These are phyloP conservation scores for Manacus vitellinus DNA, from an alignment of 2,113 vertebrate genomes.

Conservation along the genomic window DNA sequence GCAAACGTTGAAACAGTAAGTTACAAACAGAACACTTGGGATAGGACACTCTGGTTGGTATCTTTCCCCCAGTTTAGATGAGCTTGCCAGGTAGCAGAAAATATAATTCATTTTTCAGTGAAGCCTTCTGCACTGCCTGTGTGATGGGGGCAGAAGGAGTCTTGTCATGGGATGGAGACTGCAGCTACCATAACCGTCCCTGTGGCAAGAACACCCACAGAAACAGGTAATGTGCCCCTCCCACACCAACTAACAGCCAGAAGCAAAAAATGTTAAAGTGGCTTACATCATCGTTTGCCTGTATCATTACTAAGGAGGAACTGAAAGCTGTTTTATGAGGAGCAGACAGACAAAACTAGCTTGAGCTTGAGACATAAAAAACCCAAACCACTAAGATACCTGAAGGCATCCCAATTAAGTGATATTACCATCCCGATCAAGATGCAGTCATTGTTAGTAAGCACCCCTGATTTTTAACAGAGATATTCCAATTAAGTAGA, in stretches of 20 bases:
- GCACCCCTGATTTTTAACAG: conserved; percentile 36
- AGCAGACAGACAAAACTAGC: conserved; percentile 67
- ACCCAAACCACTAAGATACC: conserved; percentile 62
- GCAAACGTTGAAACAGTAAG: background rate
- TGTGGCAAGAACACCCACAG: conserved; percentile 67
- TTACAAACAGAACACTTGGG: fast-evolving
- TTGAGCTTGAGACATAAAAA: conserved; percentile 63
- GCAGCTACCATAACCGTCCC: background rate
- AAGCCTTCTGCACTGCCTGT: background rate
- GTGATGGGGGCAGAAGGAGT: background rate
- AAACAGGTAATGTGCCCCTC: conserved; percentile 65
- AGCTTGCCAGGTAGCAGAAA: background rate
- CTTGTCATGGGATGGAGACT: background rate
- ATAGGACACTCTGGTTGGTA: background rate
- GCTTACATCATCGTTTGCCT: conserved; percentile 64
- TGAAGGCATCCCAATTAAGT: conserved; percentile 70
- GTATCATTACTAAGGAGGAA: conserved; percentile 66
- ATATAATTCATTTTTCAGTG: background rate
- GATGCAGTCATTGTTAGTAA: conserved; percentile 71
- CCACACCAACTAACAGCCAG: conserved; percentile 62
- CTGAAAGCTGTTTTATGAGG: conserved; percentile 67
- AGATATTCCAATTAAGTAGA: conserved; percentile 67
- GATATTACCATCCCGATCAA: conserved; percentile 69
- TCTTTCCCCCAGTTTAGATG: background rate
- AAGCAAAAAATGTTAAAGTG: conserved; percentile 60